Evolutionary conservation across 2,113 vertebrate species (phyloP), one percentile per base, ranked within the genome.

Genomic region (Passerina amoena): DNA sequence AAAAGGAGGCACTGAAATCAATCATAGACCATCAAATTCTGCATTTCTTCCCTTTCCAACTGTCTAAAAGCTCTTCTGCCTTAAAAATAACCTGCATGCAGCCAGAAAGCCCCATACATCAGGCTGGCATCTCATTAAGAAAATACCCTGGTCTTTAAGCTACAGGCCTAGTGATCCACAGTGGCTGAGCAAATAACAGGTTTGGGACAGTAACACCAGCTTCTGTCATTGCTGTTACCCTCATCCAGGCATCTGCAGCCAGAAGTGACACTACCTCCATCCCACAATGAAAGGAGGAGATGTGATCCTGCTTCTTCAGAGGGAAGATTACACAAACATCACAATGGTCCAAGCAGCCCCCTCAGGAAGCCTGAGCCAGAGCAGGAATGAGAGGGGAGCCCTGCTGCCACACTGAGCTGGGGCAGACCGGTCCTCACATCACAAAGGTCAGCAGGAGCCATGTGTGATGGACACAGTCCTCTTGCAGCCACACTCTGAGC

Each of bases 51-150:
- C 71, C 47, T 4, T 38, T 64, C 76, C 64, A 71, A 82, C 72
- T 86, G 68, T 56, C 82, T 68, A 51, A 80, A 93, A 94, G 68
- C 68, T 83, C 72, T 64, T 88, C 80, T 83, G 80, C 76, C 82
- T 91, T 86, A 86, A 96, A 96, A 97, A 95, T 45, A 92, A 88
- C 84, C 57, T 35, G 61, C 11, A 12, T 38, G 51, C 40, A 93
- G 48, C 51, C 53, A 83, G 79, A 77, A 92, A 88, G 25, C 48
- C 68, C 77, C 80, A 64, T 68, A 71, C 88, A 90, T 92, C 61
- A 71, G 61, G 23, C 60, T 86, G 80, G 65, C 53, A 75, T 40
- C n/a, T 80, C 68, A 45, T 59, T 75, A 68, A 88, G 72, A 59
- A 90, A 96, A 86, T 57, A 59, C 44, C 5, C 47, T 60, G 23